A percentile compares a stretch with the other conserved stretches of the same genome.
Evolutionary conservation across 30 jellyfish, hydroid and myxozoan genomes (phyloP).

Genomic region (Hydractinia echinata): DNA sequence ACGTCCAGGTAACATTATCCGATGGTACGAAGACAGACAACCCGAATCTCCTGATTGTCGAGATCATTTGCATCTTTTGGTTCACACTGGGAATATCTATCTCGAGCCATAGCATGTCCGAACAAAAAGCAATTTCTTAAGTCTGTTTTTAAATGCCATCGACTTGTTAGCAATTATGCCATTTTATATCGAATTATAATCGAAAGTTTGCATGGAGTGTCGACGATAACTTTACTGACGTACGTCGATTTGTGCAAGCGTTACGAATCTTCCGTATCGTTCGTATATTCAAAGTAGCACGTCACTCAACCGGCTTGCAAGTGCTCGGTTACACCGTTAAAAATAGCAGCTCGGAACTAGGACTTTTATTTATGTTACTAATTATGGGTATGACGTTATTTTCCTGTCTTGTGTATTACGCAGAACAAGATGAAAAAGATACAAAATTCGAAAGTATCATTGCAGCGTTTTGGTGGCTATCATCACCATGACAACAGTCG

Average conservation of each 20-base stretch:
- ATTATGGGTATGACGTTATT: constrained; percentile 84
- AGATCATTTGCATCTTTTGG: constrained; percentile 69
- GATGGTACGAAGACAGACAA: constrained; percentile 72
- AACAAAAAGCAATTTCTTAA: constrained; percentile 44
- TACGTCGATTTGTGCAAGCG: constrained; percentile 64
- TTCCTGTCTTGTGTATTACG: constrained; percentile 74
- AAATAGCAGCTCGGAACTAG: constrained; percentile 73
- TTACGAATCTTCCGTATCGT: constrained; percentile 69
- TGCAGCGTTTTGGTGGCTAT: constrained; percentile 91
- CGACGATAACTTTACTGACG: constrained; percentile 30
- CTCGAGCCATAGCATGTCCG: constrained; percentile 74
- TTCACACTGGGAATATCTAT: constrained; percentile 73
- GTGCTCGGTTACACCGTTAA: constrained; percentile 78
- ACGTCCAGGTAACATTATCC: constrained; percentile 24
- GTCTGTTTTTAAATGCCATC: constrained; percentile 53
- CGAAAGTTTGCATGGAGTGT: constrained; percentile 28
- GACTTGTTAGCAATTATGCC: constrained; percentile 78
- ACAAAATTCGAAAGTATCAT: constrained; percentile 73
- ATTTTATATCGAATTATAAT: constrained; percentile 40
- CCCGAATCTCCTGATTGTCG: constrained; percentile 47
- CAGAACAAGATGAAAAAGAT: constrained; percentile 61
- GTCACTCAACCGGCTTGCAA: constrained; percentile 89
- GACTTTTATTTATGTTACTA: constrained; percentile 60
- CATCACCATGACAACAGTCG: constrained; percentile 87
- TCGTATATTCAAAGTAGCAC: constrained; percentile 77